Base-by-base conservation (phyloP, 1,140 invertebrate genomes). In the Plectrocnemia conspersa region DNA sequence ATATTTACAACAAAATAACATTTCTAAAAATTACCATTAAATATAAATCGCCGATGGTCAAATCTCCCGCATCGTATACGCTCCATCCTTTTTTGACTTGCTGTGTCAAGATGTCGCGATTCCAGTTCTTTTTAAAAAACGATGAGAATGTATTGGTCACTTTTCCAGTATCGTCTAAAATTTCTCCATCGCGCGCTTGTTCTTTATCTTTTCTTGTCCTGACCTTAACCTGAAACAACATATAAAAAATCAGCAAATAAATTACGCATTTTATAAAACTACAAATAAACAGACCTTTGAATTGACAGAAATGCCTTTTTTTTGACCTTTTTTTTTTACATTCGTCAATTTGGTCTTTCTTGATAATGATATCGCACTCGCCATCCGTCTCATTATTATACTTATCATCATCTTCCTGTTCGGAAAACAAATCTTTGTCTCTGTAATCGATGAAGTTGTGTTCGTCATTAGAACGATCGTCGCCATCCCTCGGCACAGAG, bases 11-110 rank as follows among this genome's bases (percentile, higher is more conserved):
- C n/a, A n/a, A n/a, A n/a, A n/a, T n/a, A 21, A 33, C 32, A 19
- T 13, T 21, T 15, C 35, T n/a, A 33, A 29, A 40, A 11, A 41
- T 68, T 67, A 87, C 85, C 81, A 93, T 91, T 54, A 94, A 74
- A 75, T 91, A 93, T n/a, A 95, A 68, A 73, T 96, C 89, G 0
- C 91, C 92, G 35, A 95, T 79, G 23, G 88, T 91, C 23, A 93
- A 78, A 22, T 83, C 83, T 13, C 85, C 84, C 4, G 83, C 81
- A 67, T 86, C 85, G 9, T 81, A 73, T 1, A 79, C 64, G 38
- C 84, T 91, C 90, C 91, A 93, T 1, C 92, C 91, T 45, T 79
- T 77, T 56, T 79, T 74, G 22, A 91, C 82, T 64, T 82, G 80
- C 35, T 68, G 65, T 3, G 75, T 64, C 0, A 75, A 69, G 2